phyloP scores from a whole-genome alignment of 2,888 invertebrate genomes.

The Eurytoma adleriae region DNA sequence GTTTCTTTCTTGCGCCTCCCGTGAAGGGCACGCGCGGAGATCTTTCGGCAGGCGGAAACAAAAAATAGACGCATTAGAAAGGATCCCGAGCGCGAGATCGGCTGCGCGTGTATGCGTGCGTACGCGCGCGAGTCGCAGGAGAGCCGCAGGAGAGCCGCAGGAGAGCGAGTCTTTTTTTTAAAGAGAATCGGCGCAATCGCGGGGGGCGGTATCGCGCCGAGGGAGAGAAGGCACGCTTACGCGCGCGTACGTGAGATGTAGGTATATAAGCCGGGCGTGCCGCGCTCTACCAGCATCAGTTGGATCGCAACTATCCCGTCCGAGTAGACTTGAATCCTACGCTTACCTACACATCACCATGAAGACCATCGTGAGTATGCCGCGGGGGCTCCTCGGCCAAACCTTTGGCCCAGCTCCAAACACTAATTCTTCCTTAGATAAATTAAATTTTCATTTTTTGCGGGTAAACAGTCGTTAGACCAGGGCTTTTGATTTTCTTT shows the following conservation, averaged over 20 bases:
- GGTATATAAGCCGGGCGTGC: constrained; percentile 56
- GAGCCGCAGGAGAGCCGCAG: no score
- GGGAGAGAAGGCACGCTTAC: constrained; percentile 21
- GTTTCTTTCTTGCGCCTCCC: neutral
- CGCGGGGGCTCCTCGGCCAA: neutral
- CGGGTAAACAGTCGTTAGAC: no score
- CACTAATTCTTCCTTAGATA: no score
- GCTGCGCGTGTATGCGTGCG: neutral
- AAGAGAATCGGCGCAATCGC: constrained; percentile 43
- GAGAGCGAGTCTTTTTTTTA: neutral
- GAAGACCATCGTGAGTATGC: constrained; percentile 55
- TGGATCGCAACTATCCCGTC: constrained; percentile 38
- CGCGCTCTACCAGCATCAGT: constrained; percentile 43
- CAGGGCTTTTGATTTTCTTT: no score
- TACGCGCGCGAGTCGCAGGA: neutral
- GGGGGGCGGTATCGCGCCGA: constrained; percentile 35
- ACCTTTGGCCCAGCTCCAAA: neutral
- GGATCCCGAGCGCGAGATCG: constrained; percentile 6
- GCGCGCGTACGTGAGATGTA: constrained; percentile 16
- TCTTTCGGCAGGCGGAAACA: neutral
- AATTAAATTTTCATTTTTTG: no score
- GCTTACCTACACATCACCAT: constrained; percentile 20
- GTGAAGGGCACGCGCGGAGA: neutral
- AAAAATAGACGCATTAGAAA: constrained; percentile 18
- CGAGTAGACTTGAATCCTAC: constrained; percentile 17